A percentile compares a stretch with the other conserved stretches of the same genome.
phyloP scores from a whole-genome alignment of 2,113 vertebrate species.

The Gorsachius goisagi region DNA sequence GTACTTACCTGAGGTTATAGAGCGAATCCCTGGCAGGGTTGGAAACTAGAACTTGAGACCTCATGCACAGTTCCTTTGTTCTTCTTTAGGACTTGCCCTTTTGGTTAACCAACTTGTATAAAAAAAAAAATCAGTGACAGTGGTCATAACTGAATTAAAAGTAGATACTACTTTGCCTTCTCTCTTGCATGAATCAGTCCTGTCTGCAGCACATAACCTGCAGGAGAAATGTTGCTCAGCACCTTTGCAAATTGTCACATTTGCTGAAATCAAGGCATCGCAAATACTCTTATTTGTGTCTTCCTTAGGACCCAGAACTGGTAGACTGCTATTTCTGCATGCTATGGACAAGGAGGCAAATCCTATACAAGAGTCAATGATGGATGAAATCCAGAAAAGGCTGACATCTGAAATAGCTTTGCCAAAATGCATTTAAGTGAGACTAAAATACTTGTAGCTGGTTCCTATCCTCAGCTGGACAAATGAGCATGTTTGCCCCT shows the following conservation, averaged over 20 bases:
- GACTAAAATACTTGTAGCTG: background rate
- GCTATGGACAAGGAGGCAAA: background rate
- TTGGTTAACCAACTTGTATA: background rate
- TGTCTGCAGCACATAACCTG: background rate
- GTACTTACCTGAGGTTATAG: background rate
- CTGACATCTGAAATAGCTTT: background rate
- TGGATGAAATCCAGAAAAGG: background rate
- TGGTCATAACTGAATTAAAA: background rate
- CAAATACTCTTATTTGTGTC: background rate
- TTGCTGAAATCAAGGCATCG: background rate
- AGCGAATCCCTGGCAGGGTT: background rate
- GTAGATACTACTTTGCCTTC: background rate
- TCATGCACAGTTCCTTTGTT: background rate
- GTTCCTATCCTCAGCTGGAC: background rate
- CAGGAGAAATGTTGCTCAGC: background rate
- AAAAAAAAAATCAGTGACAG: accelerated
- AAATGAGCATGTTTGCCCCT: accelerated
- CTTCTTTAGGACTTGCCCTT: background rate
- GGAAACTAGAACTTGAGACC: background rate
- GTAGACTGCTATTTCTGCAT: background rate
- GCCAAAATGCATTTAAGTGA: background rate
- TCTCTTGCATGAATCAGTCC: background rate
- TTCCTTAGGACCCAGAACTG: background rate
- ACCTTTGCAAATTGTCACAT: background rate
- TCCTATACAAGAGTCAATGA: background rate